These are phyloP conservation scores for Cordylochernes scorpioides DNA, from an alignment of 2,888 invertebrate species.

Conservation along the genomic window DNA sequence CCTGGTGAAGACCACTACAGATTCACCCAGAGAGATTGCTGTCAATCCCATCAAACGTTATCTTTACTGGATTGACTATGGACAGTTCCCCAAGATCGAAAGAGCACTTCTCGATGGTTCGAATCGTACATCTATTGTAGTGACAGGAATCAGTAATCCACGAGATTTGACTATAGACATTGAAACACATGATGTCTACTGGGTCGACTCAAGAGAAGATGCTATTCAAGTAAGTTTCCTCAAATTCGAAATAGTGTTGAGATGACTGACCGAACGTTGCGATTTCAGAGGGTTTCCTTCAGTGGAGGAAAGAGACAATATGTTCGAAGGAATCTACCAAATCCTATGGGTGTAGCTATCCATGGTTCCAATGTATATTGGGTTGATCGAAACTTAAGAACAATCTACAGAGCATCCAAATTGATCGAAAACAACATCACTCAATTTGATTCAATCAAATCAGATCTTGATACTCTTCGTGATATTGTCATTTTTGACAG, in stretches of 20 bases:
- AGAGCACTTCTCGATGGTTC: constrained; percentile 63
- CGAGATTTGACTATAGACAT: constrained; percentile 72
- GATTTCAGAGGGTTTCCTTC: constrained; percentile 20
- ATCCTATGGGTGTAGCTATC: constrained; percentile 74
- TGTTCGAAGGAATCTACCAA: constrained; percentile 59
- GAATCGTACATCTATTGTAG: constrained; percentile 56
- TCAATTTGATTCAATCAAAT: constrained; percentile 37
- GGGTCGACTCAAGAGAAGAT: constrained; percentile 85
- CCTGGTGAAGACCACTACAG: constrained; percentile 61
- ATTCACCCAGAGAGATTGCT: constrained; percentile 77
- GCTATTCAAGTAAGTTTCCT: constrained; percentile 43
- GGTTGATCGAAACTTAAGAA: constrained; percentile 71
- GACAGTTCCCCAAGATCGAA: constrained; percentile 78
- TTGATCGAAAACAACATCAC: constrained; percentile 23
- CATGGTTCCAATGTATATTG: constrained; percentile 61
- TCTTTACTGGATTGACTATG: constrained; percentile 92
- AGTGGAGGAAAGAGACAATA: constrained; percentile 30
- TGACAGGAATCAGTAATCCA: constrained; percentile 67
- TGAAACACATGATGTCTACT: constrained; percentile 77
- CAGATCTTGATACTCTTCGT: constrained; percentile 53
- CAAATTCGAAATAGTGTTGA: background rate
- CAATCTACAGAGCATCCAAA: constrained; percentile 30
- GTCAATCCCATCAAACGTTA: constrained; percentile 75
- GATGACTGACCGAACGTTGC: too few relatives aligned
- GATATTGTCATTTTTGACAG: constrained; percentile 76